Evolutionary conservation across 1,140 invertebrate genomes (phyloP).

Genomic region (Megalonaias nervosa): DNA sequence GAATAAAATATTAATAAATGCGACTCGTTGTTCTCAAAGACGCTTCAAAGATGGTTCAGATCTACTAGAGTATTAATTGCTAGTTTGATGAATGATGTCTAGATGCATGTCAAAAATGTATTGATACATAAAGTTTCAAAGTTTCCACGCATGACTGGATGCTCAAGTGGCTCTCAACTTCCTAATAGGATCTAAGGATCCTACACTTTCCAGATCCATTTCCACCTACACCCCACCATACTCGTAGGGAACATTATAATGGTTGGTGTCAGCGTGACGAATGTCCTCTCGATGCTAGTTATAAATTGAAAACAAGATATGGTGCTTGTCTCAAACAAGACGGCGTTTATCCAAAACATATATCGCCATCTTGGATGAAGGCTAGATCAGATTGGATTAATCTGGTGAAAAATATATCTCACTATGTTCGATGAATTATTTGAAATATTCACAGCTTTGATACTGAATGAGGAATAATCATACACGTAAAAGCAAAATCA

Average conservation of each 20-base stretch:
- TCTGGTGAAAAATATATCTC: conserved; percentile 37
- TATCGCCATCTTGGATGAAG: conserved; percentile 55
- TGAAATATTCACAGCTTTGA: conserved; percentile 41
- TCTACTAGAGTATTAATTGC: conserved; percentile 41
- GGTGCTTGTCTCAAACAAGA: conserved; percentile 45
- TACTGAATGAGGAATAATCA: too few species aligned
- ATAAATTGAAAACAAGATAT: conserved; percentile 42
- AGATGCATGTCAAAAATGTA: conserved; percentile 50
- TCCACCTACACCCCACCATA: conserved; percentile 60
- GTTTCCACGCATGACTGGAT: conserved; percentile 45
- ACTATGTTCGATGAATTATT: conserved; percentile 62
- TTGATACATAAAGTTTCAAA: conserved; percentile 49
- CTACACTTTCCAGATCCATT: conserved; percentile 54
- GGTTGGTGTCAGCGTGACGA: conserved; percentile 46
- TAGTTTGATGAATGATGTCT: conserved; percentile 48
- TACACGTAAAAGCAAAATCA: too few species aligned
- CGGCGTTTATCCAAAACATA: conserved; percentile 60
- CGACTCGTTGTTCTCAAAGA: conserved; percentile 53
- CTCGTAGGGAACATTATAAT: conserved; percentile 58
- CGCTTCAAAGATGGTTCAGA: conserved; percentile 46
- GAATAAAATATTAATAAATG: conserved; percentile 43
- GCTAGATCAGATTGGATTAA: conserved; percentile 44
- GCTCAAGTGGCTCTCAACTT: conserved; percentile 57
- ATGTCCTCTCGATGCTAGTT: conserved; percentile 47
- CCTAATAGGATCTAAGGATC: conserved; percentile 35